Percentiles rank a stretch among this genome's conserved stretches.
Conservation (phyloP, 2,113 vertebrate genomes). For the Oriolus oriolus region DNA sequence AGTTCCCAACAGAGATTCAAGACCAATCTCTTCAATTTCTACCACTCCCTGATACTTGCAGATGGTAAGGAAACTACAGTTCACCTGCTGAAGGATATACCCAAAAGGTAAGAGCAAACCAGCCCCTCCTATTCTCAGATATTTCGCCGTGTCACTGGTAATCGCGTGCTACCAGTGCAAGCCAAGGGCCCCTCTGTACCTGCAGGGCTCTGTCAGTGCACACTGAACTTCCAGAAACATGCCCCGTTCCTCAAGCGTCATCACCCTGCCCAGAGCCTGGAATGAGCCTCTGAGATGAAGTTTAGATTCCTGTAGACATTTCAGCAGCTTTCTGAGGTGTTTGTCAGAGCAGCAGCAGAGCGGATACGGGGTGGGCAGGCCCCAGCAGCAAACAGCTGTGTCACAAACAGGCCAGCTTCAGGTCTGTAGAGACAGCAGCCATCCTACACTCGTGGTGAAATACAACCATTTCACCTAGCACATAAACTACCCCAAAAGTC, state of each 20-base stretch:
- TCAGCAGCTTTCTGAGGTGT: not conserved
- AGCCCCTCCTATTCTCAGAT: not conserved
- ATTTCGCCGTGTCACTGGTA: fast-evolving
- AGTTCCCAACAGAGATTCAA: constrained; percentile 14
- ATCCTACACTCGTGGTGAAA: not conserved
- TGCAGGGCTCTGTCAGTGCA: not conserved
- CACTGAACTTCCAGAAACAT: not conserved
- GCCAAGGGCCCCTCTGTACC: not conserved
- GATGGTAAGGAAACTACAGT: constrained; percentile 79
- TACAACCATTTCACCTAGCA: not conserved
- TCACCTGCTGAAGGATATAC: constrained; percentile 78
- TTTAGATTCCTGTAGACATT: fast-evolving
- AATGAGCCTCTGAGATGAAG: not conserved
- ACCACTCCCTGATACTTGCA: constrained; percentile 68
- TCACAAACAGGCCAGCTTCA: not conserved
- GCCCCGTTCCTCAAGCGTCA: not conserved
- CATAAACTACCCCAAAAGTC: not conserved
- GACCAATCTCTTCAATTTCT: constrained; percentile 35
- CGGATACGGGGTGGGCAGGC: not conserved
- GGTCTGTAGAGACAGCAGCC: not conserved
- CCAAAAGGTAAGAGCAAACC: constrained; percentile 76
- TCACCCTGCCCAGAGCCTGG: not conserved
- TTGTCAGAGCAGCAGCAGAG: not conserved
- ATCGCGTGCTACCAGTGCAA: fast-evolving
- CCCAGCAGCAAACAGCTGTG: not conserved